Conservation (phyloP, 1,140 invertebrate species). For the Sminthurides bifidus region DNA sequence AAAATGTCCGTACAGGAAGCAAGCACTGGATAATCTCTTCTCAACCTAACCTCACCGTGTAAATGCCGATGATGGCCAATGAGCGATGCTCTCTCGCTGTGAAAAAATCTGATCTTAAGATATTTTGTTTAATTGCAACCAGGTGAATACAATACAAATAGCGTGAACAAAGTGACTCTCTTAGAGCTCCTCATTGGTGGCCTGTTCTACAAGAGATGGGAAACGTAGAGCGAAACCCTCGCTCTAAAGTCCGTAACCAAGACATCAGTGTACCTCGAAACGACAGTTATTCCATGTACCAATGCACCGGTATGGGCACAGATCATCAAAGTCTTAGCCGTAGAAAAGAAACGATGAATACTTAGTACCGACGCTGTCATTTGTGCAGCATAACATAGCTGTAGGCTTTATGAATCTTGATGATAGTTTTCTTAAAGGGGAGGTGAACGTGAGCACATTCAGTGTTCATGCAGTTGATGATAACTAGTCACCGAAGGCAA, state of each 20-base stretch:
- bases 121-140: not conserved
- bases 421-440: too few species aligned
- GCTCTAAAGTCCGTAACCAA: not conserved
- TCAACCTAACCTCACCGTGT: not conserved
- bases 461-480: too few species aligned
- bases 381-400: not conserved
- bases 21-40: constrained; percentile 5
- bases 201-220: constrained; percentile 8
- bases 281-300: too few species aligned
- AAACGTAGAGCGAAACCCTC: not conserved
- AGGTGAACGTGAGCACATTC: too few species aligned
- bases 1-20: constrained; percentile 22
- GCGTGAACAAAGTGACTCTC: not conserved
- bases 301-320: too few species aligned
- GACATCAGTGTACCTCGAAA: too few species aligned
- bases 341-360: not conserved
- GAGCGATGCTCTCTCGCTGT: not conserved
- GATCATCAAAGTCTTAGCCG: not conserved
- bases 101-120: not conserved
- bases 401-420: not conserved
- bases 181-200: constrained; percentile 22
- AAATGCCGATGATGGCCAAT: not conserved
- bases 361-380: not conserved
- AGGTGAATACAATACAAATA: not conserved
- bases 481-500: too few species aligned